These are phyloP conservation scores for Nomada ferruginata DNA, from an alignment of 2,888 invertebrate genomes.

Conservation along the genomic window DNA sequence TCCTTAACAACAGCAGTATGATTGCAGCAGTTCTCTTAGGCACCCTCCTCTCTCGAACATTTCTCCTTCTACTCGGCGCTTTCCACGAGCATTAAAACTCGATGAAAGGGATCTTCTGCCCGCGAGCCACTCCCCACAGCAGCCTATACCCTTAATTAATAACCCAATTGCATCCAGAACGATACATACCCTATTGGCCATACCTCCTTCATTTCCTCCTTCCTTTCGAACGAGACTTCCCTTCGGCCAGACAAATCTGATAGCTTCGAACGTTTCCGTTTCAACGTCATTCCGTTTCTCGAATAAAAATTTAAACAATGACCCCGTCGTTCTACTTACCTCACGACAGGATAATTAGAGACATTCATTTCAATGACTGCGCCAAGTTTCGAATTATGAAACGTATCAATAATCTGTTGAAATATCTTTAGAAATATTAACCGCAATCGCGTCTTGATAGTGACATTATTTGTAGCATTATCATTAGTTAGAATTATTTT, in stretches of 20 bases:
- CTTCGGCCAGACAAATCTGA: conserved; percentile 11
- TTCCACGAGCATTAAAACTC: conserved; percentile 53
- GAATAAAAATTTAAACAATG: background rate
- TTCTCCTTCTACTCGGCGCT: conserved; percentile 22
- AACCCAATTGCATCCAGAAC: conserved; percentile 57
- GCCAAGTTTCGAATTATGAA: no score
- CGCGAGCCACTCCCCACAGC: conserved; percentile 42
- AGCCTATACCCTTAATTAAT: conserved; percentile 66
- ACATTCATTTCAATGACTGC: no score
- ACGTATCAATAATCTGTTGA: no score
- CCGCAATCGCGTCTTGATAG: no score
- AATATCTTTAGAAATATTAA: no score
- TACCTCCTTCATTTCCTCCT: background rate
- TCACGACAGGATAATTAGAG: no score
- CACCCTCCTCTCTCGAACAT: conserved; percentile 28
- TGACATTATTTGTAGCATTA: no score
- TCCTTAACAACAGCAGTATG: conserved; percentile 55
- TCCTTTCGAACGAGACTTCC: background rate
- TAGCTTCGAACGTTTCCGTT: background rate
- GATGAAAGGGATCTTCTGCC: conserved; percentile 58
- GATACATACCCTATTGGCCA: conserved; percentile 49
- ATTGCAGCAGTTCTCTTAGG: conserved; percentile 51
- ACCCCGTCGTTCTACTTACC: no score
- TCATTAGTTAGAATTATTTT: no score
- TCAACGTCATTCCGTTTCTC: background rate